Conservation (phyloP, 2,797 vertebrate genomes). For the Molothrus ater region DNA sequence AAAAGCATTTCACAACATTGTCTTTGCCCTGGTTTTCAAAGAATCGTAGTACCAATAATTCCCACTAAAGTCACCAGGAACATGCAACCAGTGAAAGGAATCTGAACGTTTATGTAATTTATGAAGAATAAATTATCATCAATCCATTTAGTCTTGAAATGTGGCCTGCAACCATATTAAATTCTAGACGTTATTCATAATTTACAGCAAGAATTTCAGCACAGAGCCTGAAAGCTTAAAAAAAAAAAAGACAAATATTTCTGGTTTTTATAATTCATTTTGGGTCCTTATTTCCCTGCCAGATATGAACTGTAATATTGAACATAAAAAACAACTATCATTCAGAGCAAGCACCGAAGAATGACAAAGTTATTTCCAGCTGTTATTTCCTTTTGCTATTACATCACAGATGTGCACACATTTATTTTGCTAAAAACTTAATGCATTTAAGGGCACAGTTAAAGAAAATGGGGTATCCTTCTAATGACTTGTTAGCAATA, state of each 20-base stretch:
- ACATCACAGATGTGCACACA: neutral
- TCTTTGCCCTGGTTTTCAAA: neutral
- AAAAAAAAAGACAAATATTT: neutral
- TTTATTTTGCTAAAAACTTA: neutral
- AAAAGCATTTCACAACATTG: neutral
- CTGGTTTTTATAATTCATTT: neutral
- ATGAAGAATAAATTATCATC: neutral
- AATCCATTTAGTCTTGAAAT: neutral
- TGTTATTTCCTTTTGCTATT: constrained; percentile 9
- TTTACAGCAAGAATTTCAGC: constrained; percentile 9
- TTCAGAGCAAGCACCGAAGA: neutral
- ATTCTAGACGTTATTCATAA: constrained; percentile 7
- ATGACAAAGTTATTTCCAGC: neutral
- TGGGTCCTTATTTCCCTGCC: constrained; percentile 38
- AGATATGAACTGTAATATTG: neutral
- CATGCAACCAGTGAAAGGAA: neutral
- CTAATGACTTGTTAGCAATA: neutral
- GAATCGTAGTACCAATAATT: neutral
- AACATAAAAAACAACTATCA: constrained; percentile 1
- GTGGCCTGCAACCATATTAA: neutral
- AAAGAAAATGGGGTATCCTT: neutral
- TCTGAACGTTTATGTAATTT: neutral
- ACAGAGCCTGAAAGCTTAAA: neutral
- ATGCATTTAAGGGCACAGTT: neutral
- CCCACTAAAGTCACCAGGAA: neutral